A percentile compares a stretch with the other conserved stretches of the same genome.
Evolutionary conservation across 2,797 vertebrate species (phyloP).

Genomic region (Dromococcyx pavoninus): DNA sequence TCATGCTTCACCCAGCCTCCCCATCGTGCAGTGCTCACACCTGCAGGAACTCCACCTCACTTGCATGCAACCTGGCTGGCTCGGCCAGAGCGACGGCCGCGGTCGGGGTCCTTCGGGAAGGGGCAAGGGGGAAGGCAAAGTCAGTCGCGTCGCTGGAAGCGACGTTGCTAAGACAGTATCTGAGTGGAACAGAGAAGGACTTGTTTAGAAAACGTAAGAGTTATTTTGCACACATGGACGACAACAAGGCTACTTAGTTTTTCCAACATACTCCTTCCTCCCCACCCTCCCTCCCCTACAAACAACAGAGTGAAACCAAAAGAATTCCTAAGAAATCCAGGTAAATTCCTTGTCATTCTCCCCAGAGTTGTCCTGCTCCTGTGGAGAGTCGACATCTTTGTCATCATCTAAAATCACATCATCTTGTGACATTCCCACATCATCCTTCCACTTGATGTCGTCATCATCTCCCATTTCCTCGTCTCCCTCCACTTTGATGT

Average conservation of each 20-base stretch:
- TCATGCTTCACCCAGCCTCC: not conserved
- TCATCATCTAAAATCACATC: slow-evolving; percentile 86
- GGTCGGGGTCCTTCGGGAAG: not conserved
- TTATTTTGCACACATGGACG: slow-evolving; percentile 60
- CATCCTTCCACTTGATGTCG: slow-evolving; percentile 90
- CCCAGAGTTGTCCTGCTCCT: slow-evolving; percentile 84
- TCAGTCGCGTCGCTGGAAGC: not conserved
- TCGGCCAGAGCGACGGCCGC: not conserved
- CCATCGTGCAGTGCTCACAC: not conserved
- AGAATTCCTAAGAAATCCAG: slow-evolving; percentile 90
- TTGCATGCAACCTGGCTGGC: not conserved
- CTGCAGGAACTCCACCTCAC: not conserved
- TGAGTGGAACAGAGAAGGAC: slow-evolving; percentile 49
- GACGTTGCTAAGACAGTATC: slow-evolving; percentile 1
- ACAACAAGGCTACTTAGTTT: slow-evolving; percentile 57
- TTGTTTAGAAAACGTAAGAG: slow-evolving; percentile 51
- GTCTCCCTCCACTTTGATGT: slow-evolving; percentile 82
- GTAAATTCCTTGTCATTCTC: slow-evolving; percentile 91
- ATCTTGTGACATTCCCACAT: slow-evolving; percentile 85
- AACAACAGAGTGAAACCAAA: not conserved
- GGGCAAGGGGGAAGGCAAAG: slow-evolving; percentile 17
- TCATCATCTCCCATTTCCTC: slow-evolving; percentile 88
- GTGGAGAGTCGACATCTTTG: slow-evolving; percentile 88
- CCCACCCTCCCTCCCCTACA: slow-evolving; percentile 1
- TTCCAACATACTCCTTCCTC: slow-evolving; percentile 38